phyloP scores from a whole-genome alignment of 2,888 invertebrate species.

The Elysia crispata region DNA sequence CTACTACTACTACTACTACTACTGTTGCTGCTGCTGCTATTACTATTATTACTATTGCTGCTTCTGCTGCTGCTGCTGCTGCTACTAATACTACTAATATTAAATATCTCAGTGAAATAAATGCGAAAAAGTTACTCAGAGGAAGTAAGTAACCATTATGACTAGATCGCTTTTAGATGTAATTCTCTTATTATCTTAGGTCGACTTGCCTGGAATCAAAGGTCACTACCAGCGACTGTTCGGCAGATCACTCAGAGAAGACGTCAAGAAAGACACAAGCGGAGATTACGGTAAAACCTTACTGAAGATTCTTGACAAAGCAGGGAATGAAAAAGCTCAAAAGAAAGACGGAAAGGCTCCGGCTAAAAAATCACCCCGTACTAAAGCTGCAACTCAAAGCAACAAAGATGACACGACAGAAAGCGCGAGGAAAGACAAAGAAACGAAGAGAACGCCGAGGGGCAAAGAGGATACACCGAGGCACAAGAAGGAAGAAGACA shows the following conservation, averaged over 20 bases:
- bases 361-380: background rate
- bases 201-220: conserved; percentile 77
- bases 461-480: conserved; percentile 1
- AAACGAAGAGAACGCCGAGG: background rate
- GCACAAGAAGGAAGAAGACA: background rate
- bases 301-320: conserved; percentile 64
- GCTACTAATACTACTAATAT: too few relatives aligned
- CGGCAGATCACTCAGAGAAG: conserved; percentile 71
- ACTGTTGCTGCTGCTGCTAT: conserved; percentile 12
- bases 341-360: conserved; percentile 16
- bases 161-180: too few relatives aligned
- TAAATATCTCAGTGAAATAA: too few relatives aligned
- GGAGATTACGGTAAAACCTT: conserved; percentile 76
- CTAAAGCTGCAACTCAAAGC: background rate
- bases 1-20: background rate
- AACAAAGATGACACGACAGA: background rate
- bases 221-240: conserved; percentile 73
- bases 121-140: too few relatives aligned
- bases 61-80: too few relatives aligned
- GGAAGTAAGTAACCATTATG: too few relatives aligned
- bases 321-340: conserved; percentile 27
- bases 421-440: conserved; percentile 22
- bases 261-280: conserved; percentile 72
- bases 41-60: too few relatives aligned
- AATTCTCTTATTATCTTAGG: conserved; percentile 62